phyloP scores from a whole-genome alignment of 2,888 invertebrate species.

The Lordiphosa andalusiaca region DNA sequence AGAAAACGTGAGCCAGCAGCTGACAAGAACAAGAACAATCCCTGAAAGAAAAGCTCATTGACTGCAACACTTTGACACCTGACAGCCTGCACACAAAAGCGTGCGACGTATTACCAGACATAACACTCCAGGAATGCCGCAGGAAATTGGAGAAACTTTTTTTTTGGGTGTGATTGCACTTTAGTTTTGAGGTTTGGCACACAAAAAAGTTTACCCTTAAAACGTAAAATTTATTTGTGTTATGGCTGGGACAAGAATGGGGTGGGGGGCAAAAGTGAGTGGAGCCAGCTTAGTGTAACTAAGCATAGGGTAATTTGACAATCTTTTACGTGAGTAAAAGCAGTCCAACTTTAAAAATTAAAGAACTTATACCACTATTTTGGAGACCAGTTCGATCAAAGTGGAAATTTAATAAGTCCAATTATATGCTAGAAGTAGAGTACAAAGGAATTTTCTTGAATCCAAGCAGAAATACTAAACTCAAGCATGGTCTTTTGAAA shows the following conservation, averaged over 20 bases:
- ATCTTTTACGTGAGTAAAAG: not conserved
- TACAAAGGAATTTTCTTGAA: no score
- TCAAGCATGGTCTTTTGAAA: no score
- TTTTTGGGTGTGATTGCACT: constrained; percentile 9
- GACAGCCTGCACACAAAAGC: constrained; percentile 64
- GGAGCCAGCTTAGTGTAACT: constrained; percentile 10
- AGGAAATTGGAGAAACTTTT: constrained; percentile 14
- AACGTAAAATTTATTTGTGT: constrained; percentile 59
- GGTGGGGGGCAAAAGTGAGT: constrained; percentile 18
- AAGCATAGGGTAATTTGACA: constrained; percentile 10
- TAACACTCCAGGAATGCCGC: constrained; percentile 13
- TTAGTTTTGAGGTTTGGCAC: constrained; percentile 29
- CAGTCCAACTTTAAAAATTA: no score
- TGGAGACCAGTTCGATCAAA: no score
- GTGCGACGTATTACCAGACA: constrained; percentile 56
- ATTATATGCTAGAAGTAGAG: no score
- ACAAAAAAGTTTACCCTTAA: constrained; percentile 31
- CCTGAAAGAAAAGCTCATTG: constrained; percentile 52
- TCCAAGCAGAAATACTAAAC: no score
- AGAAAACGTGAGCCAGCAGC: constrained; percentile 38
- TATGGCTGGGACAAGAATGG: constrained; percentile 35
- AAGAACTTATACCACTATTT: no score
- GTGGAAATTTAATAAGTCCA: no score
- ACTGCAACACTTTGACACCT: constrained; percentile 70
- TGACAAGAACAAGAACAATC: constrained; percentile 18